Evolutionary conservation across 1,140 invertebrate species (phyloP).

Genomic region (Marisa cornuarietis): DNA sequence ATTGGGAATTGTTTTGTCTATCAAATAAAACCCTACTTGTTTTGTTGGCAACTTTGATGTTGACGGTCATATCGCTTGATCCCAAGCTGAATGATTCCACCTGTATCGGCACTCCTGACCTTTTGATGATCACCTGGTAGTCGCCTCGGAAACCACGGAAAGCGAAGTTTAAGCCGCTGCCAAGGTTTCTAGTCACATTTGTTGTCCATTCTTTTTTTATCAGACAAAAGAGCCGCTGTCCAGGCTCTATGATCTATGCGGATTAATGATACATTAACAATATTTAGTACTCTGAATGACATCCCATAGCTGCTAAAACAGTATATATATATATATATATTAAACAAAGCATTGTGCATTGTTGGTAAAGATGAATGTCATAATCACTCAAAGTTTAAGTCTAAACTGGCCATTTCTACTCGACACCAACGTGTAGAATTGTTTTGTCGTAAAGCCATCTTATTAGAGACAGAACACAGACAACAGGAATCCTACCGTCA

Average conservation of each 20-base stretch:
- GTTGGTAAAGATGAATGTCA: too few species aligned
- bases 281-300: too few species aligned
- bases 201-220: slow-evolving; percentile 39
- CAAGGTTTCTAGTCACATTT: slow-evolving; percentile 30
- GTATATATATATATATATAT: too few species aligned
- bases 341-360: too few species aligned
- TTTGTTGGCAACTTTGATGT: slow-evolving; percentile 9
- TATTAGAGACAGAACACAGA: too few species aligned
- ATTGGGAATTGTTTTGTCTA: too few species aligned
- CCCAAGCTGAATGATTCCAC: slow-evolving; percentile 24
- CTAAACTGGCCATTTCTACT: too few species aligned
- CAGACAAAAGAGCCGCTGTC: slow-evolving; percentile 32
- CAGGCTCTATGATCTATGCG: slow-evolving; percentile 37
- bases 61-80: slow-evolving; percentile 1
- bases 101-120: slow-evolving; percentile 34
- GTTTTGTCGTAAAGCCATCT: too few species aligned
- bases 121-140: slow-evolving; percentile 40
- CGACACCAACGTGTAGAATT: too few species aligned
- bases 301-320: too few species aligned
- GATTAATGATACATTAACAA: background rate
- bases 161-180: slow-evolving; percentile 2
- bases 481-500: too few species aligned
- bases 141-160: slow-evolving; percentile 40
- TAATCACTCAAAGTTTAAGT: too few species aligned
- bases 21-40: background rate